These are phyloP conservation scores for Phengaris arion DNA, from an alignment of 2,888 invertebrate species.

Conservation along the genomic window DNA sequence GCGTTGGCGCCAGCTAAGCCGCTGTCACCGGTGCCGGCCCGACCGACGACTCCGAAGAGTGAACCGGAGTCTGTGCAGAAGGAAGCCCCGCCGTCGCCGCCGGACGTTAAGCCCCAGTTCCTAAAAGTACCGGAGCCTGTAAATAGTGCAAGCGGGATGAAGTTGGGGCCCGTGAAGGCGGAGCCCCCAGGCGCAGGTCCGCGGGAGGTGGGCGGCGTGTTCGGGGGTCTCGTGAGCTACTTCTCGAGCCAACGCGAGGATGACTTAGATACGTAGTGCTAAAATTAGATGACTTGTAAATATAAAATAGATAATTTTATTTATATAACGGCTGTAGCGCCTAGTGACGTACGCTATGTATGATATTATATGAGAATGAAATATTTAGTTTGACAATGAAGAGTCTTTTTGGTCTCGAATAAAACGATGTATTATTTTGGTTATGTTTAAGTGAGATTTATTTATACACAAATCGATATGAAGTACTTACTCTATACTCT, in stretches of 20 bases:
- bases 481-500: conserved; percentile 78
- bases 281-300: conserved; percentile 46
- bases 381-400: conserved; percentile 53
- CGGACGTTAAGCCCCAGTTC: conserved; percentile 41
- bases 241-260: conserved; percentile 94
- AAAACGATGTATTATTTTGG: conserved; percentile 74
- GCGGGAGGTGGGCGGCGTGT: conserved; percentile 85
- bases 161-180: conserved; percentile 32
- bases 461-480: conserved; percentile 73
- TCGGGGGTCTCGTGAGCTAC: conserved; percentile 94
- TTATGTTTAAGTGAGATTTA: conserved; percentile 77
- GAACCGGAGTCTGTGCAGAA: background rate
- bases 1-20: conserved; percentile 31
- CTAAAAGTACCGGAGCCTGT: conserved; percentile 38
- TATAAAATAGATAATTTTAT: conserved; percentile 59
- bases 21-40: conserved; percentile 32
- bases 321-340: conserved; percentile 48
- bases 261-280: conserved; percentile 84
- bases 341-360: conserved; percentile 52
- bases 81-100: conserved; percentile 37
- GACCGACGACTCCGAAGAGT: conserved; percentile 7
- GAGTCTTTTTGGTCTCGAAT: conserved; percentile 76
- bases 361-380: conserved; percentile 53
- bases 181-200: conserved; percentile 44
- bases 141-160: conserved; percentile 32